These are phyloP conservation scores for Kuschelorhynchus macadamiae DNA, from an alignment of 2,888 invertebrate genomes.

Conservation along the genomic window DNA sequence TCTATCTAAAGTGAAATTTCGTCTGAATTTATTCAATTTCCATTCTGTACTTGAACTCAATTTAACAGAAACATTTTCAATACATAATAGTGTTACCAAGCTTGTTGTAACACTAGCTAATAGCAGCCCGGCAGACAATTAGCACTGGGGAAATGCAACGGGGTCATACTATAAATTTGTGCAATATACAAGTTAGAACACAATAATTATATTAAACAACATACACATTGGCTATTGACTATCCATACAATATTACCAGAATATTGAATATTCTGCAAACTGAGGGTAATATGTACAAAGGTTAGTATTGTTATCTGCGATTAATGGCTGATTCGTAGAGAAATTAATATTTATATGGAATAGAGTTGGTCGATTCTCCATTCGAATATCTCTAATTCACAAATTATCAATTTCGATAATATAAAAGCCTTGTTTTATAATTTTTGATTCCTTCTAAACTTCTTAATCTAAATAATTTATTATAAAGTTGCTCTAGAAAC, in stretches of 20 bases:
- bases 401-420: too few relatives aligned
- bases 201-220: neutral
- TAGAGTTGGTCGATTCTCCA: too few relatives aligned
- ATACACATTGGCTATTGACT: neutral
- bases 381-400: too few relatives aligned
- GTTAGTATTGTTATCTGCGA: neutral
- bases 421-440: too few relatives aligned
- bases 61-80: conserved; percentile 8
- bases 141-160: conserved; percentile 12
- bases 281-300: too few relatives aligned
- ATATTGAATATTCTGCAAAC: conserved; percentile 1
- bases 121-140: conserved; percentile 21
- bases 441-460: too few relatives aligned
- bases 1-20: too few relatives aligned
- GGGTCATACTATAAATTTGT: conserved; percentile 10
- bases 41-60: too few relatives aligned
- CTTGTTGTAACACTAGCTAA: conserved; percentile 9
- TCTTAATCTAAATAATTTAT: too few relatives aligned
- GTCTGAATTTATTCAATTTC: too few relatives aligned
- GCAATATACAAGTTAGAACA: conserved; percentile 13
- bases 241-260: neutral
- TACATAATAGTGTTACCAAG: conserved; percentile 3
- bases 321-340: conserved; percentile 1
- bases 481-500: too few relatives aligned
- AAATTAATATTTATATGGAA: too few relatives aligned